Conservation (phyloP, 2,888 invertebrate genomes). For the Leptopterna dolabrata region DNA sequence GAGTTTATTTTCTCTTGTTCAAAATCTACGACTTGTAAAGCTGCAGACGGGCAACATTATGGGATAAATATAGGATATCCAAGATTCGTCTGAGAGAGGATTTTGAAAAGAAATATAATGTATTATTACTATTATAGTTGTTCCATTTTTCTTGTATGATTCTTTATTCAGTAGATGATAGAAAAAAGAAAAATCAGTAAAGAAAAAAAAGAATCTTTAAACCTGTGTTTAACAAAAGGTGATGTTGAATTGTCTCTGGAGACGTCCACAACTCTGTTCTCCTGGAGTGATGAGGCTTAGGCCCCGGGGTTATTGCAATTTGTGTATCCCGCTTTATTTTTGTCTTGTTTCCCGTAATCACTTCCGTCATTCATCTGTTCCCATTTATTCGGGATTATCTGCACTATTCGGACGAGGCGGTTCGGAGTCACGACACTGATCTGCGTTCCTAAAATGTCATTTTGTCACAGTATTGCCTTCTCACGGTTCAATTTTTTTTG, state of each 20-base stretch:
- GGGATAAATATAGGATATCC: slow-evolving; percentile 55
- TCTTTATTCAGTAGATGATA: slow-evolving; percentile 57
- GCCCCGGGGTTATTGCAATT: no score
- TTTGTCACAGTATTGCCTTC: no score
- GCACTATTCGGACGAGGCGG: no score
- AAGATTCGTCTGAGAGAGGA: slow-evolving; percentile 61
- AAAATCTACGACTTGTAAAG: slow-evolving; percentile 59
- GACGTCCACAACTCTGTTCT: neutral
- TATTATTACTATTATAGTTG: slow-evolving; percentile 59
- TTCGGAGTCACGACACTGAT: no score
- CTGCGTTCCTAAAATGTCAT: no score
- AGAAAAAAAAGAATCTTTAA: slow-evolving; percentile 23
- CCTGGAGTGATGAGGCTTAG: neutral
- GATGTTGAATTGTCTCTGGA: slow-evolving; percentile 13
- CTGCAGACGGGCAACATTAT: slow-evolving; percentile 60
- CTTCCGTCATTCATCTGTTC: no score
- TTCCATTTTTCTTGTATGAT: slow-evolving; percentile 59
- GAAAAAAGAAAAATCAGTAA: slow-evolving; percentile 13
- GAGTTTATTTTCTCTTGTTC: slow-evolving; percentile 53
- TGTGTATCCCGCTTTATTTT: no score
- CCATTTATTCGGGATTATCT: no score
- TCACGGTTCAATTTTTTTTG: neutral
- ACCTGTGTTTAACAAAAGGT: slow-evolving; percentile 44
- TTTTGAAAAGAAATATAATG: slow-evolving; percentile 59
- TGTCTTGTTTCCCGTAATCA: no score